Percentiles rank a stretch among this genome's conserved stretches.
Evolutionary conservation across 2,888 invertebrate genomes (phyloP).

Genomic region (Xanthia icteritia): DNA sequence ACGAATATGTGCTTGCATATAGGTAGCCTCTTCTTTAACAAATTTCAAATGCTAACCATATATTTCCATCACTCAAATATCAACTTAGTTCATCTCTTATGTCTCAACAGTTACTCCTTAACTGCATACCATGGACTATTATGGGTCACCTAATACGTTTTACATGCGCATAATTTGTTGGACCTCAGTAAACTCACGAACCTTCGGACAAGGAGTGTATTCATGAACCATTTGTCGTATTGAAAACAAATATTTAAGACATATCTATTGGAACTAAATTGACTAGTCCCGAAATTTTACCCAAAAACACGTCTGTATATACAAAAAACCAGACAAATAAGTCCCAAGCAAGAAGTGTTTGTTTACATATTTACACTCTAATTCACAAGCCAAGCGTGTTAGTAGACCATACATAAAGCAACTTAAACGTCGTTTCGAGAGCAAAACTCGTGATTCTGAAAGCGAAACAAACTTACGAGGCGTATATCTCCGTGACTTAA

Average conservation of each 20-base stretch:
- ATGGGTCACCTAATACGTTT: conserved; percentile 29
- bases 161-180: conserved; percentile 32
- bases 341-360: conserved; percentile 40
- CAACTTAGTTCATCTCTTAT: neutral
- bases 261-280: conserved; percentile 29
- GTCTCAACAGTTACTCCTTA: neutral
- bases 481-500: conserved; percentile 68
- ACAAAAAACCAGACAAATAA: conserved; percentile 8
- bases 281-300: conserved; percentile 28
- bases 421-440: conserved; percentile 80
- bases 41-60: neutral
- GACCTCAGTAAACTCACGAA: conserved; percentile 30
- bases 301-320: neutral
- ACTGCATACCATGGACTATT: conserved; percentile 22
- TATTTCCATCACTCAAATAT: conserved; percentile 9
- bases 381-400: conserved; percentile 64
- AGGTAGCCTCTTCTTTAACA: neutral
- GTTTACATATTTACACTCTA: conserved; percentile 69
- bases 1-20: neutral
- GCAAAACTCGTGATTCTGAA: conserved; percentile 86
- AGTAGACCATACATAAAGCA: conserved; percentile 62
- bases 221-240: conserved; percentile 21
- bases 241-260: conserved; percentile 20
- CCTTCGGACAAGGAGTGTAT: conserved; percentile 9
- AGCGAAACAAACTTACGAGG: conserved; percentile 78